phyloP scores from a whole-genome alignment of 64 coral and sea anemone genomes.

The Catalaphyllia jardinei region DNA sequence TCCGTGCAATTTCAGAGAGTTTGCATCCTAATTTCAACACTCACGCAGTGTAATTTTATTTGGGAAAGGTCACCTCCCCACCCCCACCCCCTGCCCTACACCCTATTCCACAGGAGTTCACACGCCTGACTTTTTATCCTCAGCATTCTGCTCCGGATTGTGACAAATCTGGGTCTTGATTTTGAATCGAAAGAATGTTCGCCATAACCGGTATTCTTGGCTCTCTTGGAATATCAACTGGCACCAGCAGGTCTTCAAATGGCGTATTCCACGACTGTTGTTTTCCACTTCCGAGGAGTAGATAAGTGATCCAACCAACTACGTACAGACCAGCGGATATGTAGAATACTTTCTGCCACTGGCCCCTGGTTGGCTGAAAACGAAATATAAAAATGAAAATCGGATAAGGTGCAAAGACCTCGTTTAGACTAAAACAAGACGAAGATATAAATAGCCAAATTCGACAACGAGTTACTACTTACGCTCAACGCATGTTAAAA shows the following conservation, averaged over 20 bases:
- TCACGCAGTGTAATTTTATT: too few species aligned
- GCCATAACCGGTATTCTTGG: constrained; percentile 53
- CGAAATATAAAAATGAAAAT: not conserved
- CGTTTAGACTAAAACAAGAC: not conserved
- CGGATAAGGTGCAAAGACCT: not conserved
- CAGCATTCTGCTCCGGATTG: not conserved
- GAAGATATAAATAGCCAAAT: not conserved
- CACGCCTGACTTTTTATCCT: too few species aligned
- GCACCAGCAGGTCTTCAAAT: constrained; percentile 46
- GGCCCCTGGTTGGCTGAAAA: constrained; percentile 72
- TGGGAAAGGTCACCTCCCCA: too few species aligned
- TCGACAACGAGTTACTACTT: too few species aligned
- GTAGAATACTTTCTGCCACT: constrained; percentile 95
- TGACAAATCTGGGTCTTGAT: not conserved
- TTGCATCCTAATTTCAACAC: too few species aligned
- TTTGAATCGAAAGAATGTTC: not conserved
- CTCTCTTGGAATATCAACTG: constrained; percentile 65
- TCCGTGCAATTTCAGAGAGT: too few species aligned
- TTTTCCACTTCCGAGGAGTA: constrained; percentile 57
- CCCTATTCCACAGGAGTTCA: too few species aligned
- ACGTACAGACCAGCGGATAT: constrained; percentile 74
- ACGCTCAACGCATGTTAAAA: too few species aligned
- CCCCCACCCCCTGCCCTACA: too few species aligned
- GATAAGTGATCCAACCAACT: constrained; percentile 56
- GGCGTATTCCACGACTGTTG: constrained; percentile 78